Evolutionary conservation across 2,797 vertebrate species (phyloP).

Genomic region (Crenuchus spilurus): DNA sequence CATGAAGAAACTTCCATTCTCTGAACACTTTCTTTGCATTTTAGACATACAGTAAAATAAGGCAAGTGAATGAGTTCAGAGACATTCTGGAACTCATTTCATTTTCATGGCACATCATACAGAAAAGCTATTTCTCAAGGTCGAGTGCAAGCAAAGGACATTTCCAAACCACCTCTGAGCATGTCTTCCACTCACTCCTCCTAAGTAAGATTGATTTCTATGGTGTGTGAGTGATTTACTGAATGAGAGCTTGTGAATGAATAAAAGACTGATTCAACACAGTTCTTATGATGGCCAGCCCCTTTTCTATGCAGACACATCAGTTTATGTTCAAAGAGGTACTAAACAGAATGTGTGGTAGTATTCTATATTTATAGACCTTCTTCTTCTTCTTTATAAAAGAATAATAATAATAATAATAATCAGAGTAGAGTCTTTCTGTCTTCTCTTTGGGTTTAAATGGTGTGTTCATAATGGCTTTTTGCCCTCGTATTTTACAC

Average conservation of each 20-base stretch:
- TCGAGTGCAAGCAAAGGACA: constrained; percentile 5
- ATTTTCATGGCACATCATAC: not conserved
- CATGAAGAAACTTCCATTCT: not conserved
- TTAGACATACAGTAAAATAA: not conserved
- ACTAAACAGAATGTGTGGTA: not conserved
- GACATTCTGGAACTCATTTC: constrained; percentile 2
- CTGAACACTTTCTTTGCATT: not conserved
- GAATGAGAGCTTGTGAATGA: constrained; percentile 3
- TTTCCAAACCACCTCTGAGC: constrained; percentile 7
- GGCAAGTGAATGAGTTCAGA: not conserved
- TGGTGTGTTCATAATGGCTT: too few relatives aligned
- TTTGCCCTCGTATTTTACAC: too few relatives aligned
- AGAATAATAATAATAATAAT: too few relatives aligned
- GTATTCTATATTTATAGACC: too few relatives aligned
- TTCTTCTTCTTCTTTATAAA: too few relatives aligned
- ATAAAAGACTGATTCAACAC: not conserved
- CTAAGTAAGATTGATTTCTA: constrained; percentile 9
- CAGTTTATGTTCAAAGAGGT: not conserved
- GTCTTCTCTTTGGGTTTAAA: too few relatives aligned
- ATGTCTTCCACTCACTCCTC: not conserved
- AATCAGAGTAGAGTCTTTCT: too few relatives aligned
- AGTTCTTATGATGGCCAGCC: not conserved
- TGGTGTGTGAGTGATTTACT: constrained; percentile 1
- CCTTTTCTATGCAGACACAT: not conserved
- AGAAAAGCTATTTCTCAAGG: constrained; percentile 12